phyloP scores from a whole-genome alignment of 1,140 invertebrate species.

The Macrosteles quadrilineatus region DNA sequence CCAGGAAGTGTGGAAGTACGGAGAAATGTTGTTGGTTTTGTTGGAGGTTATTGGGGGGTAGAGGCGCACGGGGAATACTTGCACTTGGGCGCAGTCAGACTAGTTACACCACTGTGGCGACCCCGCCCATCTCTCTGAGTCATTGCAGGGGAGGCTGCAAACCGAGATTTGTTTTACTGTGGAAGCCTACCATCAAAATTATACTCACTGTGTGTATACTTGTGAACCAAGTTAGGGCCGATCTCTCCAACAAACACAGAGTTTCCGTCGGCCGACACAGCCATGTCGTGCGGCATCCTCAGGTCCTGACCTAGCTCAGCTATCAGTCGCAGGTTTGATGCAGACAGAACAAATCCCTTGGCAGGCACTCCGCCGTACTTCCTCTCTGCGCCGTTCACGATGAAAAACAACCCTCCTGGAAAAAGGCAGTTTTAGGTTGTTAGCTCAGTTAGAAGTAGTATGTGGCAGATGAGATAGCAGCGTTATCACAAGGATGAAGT shows the following conservation, averaged over 20 bases:
- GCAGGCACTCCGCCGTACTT: conserved; percentile 46
- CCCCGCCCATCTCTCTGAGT: too few relatives aligned
- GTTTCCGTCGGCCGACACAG: conserved; percentile 64
- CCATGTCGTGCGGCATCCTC: conserved; percentile 73
- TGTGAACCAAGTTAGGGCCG: conserved; percentile 62
- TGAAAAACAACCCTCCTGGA: conserved; percentile 53
- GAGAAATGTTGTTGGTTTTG: too few relatives aligned
- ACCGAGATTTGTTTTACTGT: too few relatives aligned
- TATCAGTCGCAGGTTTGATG: conserved; percentile 58
- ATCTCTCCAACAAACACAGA: conserved; percentile 76
- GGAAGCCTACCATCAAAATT: too few relatives aligned
- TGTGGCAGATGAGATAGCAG: too few relatives aligned
- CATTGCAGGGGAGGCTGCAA: too few relatives aligned
- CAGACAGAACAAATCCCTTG: conserved; percentile 68
- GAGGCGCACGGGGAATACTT: too few relatives aligned
- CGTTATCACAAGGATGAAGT: too few relatives aligned
- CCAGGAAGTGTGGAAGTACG: too few relatives aligned
- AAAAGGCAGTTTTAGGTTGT: conserved; percentile 30
- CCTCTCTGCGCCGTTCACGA: conserved; percentile 53
- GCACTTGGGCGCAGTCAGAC: too few relatives aligned
- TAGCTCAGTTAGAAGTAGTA: conserved; percentile 47
- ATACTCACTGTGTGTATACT: conserved; percentile 55
- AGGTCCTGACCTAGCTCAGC: conserved; percentile 64
- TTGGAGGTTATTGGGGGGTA: too few relatives aligned
- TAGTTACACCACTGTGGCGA: too few relatives aligned